These are phyloP conservation scores for Ephialtes manifestator DNA, from an alignment of 2,888 invertebrate genomes.

Conservation along the genomic window DNA sequence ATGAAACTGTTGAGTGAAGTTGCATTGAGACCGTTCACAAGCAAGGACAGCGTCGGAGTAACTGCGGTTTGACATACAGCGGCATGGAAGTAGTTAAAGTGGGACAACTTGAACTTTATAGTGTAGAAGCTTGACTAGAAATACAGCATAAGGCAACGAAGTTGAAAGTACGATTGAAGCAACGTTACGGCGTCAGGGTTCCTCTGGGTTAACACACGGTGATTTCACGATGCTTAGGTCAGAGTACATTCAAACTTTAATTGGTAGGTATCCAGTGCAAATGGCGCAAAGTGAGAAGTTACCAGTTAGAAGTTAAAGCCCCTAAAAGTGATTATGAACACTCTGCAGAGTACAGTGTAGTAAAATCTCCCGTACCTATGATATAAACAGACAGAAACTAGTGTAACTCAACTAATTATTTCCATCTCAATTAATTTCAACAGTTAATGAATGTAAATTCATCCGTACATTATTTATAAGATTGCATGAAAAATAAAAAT, in stretches of 20 bases:
- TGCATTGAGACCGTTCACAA: background rate
- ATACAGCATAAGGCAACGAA: background rate
- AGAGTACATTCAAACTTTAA: background rate
- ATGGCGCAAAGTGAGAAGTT: background rate
- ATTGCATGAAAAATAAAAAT: background rate
- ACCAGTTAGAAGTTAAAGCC: background rate
- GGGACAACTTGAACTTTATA: conserved; percentile 36
- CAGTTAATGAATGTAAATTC: background rate
- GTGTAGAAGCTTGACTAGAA: background rate
- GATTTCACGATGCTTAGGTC: background rate
- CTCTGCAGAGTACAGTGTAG: background rate
- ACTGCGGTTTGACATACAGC: background rate
- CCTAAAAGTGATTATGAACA: background rate
- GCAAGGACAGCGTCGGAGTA: background rate
- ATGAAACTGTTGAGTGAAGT: conserved; percentile 13
- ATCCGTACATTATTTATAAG: background rate
- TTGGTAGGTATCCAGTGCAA: background rate
- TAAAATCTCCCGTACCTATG: background rate
- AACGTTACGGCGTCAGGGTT: background rate
- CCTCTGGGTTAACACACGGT: background rate
- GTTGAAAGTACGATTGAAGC: background rate
- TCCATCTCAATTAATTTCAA: background rate
- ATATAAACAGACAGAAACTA: background rate
- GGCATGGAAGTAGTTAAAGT: background rate
- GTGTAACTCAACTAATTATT: background rate